Evolutionary conservation across 1,140 invertebrate species (phyloP).

Genomic region (Megathymus violae): DNA sequence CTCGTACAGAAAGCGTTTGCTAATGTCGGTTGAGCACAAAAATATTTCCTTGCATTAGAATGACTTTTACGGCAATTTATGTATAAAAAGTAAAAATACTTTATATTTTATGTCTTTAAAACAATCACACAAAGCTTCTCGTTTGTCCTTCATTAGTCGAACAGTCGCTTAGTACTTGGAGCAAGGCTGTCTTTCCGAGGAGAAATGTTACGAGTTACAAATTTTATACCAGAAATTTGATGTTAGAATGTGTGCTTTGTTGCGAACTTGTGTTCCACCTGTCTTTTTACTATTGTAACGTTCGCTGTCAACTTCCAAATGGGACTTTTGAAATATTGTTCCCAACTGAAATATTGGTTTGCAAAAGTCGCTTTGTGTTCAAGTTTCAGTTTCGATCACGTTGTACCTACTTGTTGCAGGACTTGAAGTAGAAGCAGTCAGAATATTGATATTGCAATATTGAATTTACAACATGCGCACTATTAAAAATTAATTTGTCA

Average conservation of each 20-base stretch:
- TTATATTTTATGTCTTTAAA: no score
- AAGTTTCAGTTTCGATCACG: slow-evolving; percentile 19
- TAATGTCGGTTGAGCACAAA: no score
- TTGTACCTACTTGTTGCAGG: slow-evolving; percentile 14
- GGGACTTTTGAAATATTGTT: slow-evolving; percentile 31
- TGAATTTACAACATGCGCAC: no score
- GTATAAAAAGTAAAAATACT: no score
- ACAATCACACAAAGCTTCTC: neutral
- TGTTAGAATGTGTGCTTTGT: slow-evolving; percentile 25
- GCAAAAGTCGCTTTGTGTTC: slow-evolving; percentile 13
- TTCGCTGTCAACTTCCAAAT: slow-evolving; percentile 26
- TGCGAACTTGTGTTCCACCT: slow-evolving; percentile 17
- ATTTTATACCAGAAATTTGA: slow-evolving; percentile 20
- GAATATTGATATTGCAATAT: no score
- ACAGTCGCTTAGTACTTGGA: neutral
- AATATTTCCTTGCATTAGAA: no score
- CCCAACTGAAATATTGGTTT: slow-evolving; percentile 28
- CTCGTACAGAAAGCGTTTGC: no score
- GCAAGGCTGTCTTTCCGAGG: slow-evolving; percentile 1
- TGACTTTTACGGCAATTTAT: no score
- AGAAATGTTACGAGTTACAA: slow-evolving; percentile 12
- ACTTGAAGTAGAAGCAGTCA: neutral
- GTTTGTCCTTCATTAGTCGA: neutral
- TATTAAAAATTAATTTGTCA: no score
- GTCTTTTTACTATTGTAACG: slow-evolving; percentile 30